phyloP scores from a whole-genome alignment of 2,888 invertebrate genomes.

The Dendrolimus houi region DNA sequence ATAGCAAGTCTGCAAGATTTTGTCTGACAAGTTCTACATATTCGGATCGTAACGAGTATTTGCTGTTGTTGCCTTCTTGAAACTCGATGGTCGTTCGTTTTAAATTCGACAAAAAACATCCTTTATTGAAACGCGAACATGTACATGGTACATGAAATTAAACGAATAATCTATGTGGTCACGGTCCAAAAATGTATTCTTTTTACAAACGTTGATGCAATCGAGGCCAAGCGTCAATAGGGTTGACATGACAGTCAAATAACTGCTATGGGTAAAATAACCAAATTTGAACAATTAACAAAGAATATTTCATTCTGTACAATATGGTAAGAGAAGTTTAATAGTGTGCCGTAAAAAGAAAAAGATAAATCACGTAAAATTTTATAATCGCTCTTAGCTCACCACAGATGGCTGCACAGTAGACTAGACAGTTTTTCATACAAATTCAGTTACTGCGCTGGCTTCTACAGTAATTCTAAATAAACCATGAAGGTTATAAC shows the following conservation, averaged over 20 bases:
- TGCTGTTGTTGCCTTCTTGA: constrained; percentile 28
- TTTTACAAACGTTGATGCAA: not conserved
- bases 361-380: too few species aligned
- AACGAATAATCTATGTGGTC: constrained; percentile 20
- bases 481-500: too few species aligned
- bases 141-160: constrained; percentile 9
- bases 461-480: too few species aligned
- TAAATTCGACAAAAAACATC: constrained; percentile 26
- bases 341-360: too few species aligned
- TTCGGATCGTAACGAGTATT: constrained; percentile 21
- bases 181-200: constrained; percentile 11
- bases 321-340: too few species aligned
- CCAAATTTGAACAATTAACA: not conserved
- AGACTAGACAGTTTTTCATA: too few species aligned
- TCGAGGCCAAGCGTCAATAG: not conserved
- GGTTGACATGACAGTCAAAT: not conserved
- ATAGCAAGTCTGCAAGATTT: constrained; percentile 23
- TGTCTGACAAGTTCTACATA: constrained; percentile 20
- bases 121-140: constrained; percentile 13
- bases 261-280: too few species aligned
- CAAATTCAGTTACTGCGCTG: too few species aligned
- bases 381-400: too few species aligned
- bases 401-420: too few species aligned
- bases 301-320: not conserved
- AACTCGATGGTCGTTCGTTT: constrained; percentile 23